phyloP scores from a whole-genome alignment of 2,113 vertebrate species.

The Hiodon tergisus region DNA sequence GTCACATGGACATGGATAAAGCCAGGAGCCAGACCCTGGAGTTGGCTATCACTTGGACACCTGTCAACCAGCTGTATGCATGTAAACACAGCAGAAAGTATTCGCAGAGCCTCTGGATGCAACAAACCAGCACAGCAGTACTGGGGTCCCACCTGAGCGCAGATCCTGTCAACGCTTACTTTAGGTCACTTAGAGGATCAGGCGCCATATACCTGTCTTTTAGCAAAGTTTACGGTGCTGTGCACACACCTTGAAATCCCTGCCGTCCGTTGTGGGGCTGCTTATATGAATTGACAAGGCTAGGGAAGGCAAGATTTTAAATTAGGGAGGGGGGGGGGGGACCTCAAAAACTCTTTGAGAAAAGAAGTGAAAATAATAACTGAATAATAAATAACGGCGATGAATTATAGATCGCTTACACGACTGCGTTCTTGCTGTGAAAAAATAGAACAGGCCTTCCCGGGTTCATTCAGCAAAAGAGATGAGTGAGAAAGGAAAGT shows the following conservation, averaged over 20 bases:
- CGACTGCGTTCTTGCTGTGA: slow-evolving; percentile 45
- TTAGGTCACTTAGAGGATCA: slow-evolving; percentile 51
- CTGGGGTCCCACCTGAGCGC: slow-evolving; percentile 17
- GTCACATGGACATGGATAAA: neutral
- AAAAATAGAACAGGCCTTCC: slow-evolving; percentile 32
- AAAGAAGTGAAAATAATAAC: slow-evolving; percentile 47
- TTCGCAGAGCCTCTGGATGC: neutral
- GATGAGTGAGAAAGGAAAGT: slow-evolving; percentile 14
- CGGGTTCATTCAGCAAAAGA: slow-evolving; percentile 46
- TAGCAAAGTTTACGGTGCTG: slow-evolving; percentile 46
- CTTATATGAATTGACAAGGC: slow-evolving; percentile 12
- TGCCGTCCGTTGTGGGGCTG: slow-evolving; percentile 1
- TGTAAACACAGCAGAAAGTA: neutral
- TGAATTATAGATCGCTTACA: slow-evolving; percentile 46
- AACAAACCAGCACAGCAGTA: neutral
- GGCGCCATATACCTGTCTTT: slow-evolving; percentile 51
- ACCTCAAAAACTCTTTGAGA: slow-evolving; percentile 38
- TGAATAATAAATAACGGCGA: slow-evolving; percentile 60
- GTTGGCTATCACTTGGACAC: neutral
- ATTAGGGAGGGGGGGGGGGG: slow-evolving; percentile 10
- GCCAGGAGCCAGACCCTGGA: neutral
- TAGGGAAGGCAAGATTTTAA: slow-evolving; percentile 21
- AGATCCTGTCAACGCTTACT: slow-evolving; percentile 36
- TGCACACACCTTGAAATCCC: slow-evolving; percentile 26
- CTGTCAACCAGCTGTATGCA: neutral